Conservation (phyloP, 2,113 vertebrate genomes). For the human region DNA sequence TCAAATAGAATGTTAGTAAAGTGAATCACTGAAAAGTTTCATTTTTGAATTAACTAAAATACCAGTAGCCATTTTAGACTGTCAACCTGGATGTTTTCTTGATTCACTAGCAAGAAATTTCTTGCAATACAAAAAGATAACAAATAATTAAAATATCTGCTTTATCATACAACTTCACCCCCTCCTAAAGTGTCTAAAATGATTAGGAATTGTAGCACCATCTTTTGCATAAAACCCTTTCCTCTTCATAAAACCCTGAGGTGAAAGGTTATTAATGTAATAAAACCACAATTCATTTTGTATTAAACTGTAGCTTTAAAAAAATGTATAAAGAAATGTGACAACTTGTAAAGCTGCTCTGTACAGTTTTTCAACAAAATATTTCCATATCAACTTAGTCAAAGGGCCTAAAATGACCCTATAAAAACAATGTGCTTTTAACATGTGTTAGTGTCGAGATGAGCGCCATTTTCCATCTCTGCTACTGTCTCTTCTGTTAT, state of each 20-base stretch:
- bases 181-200: conserved; percentile 51
- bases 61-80: conserved; percentile 17
- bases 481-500: conserved; percentile 81
- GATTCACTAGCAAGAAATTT: conserved; percentile 30
- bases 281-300: neutral
- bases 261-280: conserved; percentile 48
- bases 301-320: conserved; percentile 45
- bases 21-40: conserved; percentile 6
- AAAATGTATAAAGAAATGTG: conserved; percentile 62
- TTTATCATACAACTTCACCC: conserved; percentile 64
- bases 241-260: conserved; percentile 69
- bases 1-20: conserved; percentile 28
- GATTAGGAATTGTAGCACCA: neutral
- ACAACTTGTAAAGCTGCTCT: conserved; percentile 38
- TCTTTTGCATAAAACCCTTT: conserved; percentile 60
- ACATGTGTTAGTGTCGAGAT: conserved; percentile 62
- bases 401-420: conserved; percentile 24
- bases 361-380: conserved; percentile 11
- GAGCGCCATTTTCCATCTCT: conserved; percentile 87
- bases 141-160: conserved; percentile 55
- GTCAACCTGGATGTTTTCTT: conserved; percentile 18
- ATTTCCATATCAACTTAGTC: neutral
- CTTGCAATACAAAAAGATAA: conserved; percentile 67
- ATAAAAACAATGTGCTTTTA: neutral
- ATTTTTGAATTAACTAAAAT: conserved; percentile 60